A percentile compares a stretch with the other conserved stretches of the same genome.
phyloP scores from a whole-genome alignment of 2,888 invertebrate genomes.

The Didymodactylos carnosus region DNA sequence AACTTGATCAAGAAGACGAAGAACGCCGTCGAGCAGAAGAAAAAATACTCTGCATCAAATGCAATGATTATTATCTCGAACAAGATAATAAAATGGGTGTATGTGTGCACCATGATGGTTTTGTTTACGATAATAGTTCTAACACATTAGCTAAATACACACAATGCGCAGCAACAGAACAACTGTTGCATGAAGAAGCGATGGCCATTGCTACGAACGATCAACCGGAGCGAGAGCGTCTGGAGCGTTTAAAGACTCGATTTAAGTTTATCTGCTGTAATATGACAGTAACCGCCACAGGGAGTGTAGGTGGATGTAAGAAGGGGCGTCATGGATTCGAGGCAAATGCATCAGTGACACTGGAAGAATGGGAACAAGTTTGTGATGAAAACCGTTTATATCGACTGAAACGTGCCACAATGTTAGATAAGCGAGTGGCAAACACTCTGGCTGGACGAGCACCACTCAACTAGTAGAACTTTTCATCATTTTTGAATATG shows the following conservation, averaged over 20 bases:
- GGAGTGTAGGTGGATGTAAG: not conserved
- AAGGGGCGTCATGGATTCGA: not conserved
- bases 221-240: not conserved
- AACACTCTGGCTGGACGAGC: too few relatives aligned
- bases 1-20: not conserved
- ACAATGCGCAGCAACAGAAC: not conserved
- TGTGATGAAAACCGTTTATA: not conserved
- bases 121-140: not conserved
- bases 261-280: not conserved
- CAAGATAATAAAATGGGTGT: not conserved
- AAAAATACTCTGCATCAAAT: not conserved
- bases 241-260: not conserved
- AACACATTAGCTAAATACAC: fast-evolving
- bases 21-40: not conserved
- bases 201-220: too few relatives aligned
- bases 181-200: not conserved
- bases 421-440: too few relatives aligned
- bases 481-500: too few relatives aligned
- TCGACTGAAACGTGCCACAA: not conserved
- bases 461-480: too few relatives aligned
- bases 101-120: not conserved
- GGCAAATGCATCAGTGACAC: fast-evolving
- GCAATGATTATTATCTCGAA: not conserved
- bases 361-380: not conserved
- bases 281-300: not conserved